phyloP scores from a whole-genome alignment of 2,888 invertebrate genomes.

The Lordiphosa andalusiaca region DNA sequence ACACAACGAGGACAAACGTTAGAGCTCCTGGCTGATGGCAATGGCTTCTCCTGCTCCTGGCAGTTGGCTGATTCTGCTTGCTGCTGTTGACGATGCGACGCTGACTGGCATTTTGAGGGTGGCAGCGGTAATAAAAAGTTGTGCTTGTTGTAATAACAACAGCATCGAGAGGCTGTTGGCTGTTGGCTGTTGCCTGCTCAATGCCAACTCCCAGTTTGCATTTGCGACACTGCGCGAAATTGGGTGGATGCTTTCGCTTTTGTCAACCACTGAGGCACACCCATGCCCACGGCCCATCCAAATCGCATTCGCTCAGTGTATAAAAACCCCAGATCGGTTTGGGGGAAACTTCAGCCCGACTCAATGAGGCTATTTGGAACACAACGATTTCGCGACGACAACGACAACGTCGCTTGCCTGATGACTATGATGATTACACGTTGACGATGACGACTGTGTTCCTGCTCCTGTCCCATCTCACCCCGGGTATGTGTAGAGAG shows the following conservation, averaged over 20 bases:
- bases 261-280: too few species aligned
- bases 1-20: conserved; percentile 60
- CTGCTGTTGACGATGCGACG: conserved; percentile 64
- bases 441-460: conserved; percentile 62
- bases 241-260: too few species aligned
- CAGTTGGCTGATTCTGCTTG: conserved; percentile 16
- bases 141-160: conserved; percentile 70
- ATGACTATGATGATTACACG: conserved; percentile 69
- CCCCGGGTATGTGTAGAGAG: conserved; percentile 29
- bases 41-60: conserved; percentile 19
- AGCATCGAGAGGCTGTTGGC: conserved; percentile 28
- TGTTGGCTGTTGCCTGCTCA: conserved; percentile 7
- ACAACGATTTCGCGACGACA: conserved; percentile 67
- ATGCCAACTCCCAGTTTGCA: neutral
- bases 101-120: conserved; percentile 70
- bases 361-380: conserved; percentile 77
- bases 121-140: conserved; percentile 72
- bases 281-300: too few species aligned
- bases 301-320: too few species aligned
- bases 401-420: conserved; percentile 23
- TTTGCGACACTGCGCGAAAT: neutral
- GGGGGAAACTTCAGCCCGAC: conserved; percentile 25
- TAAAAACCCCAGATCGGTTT: too few species aligned
- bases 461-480: conserved; percentile 8
- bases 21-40: conserved; percentile 29